Evolutionary conservation across 2,888 invertebrate species (phyloP).

Genomic region (Limnephilus auricula): DNA sequence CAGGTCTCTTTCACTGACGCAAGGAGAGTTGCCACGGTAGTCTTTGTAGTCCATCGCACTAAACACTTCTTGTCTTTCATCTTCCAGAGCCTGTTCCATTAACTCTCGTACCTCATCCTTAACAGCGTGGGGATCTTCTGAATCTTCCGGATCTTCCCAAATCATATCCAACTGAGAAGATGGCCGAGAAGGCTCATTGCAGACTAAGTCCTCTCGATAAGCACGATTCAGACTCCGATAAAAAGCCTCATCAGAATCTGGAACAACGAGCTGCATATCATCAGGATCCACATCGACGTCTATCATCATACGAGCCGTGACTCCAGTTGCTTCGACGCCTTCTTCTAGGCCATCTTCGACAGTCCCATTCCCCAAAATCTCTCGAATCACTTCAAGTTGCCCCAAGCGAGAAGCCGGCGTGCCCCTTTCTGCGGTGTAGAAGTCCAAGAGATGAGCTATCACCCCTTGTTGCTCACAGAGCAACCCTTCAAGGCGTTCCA

Average conservation of each 20-base stretch:
- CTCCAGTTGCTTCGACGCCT: conserved; percentile 77
- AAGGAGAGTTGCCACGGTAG: conserved; percentile 85
- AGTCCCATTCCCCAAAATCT: conserved; percentile 82
- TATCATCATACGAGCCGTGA: conserved; percentile 69
- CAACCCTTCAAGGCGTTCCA: conserved; percentile 92
- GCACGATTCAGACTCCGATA: conserved; percentile 93
- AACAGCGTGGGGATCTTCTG: conserved; percentile 75
- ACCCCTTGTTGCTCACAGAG: conserved; percentile 94
- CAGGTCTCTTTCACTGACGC: conserved; percentile 87
- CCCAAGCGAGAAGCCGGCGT: conserved; percentile 73
- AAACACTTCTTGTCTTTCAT: conserved; percentile 82
- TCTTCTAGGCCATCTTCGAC: conserved; percentile 83
- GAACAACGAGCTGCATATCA: conserved; percentile 74
- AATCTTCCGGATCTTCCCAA: conserved; percentile 90
- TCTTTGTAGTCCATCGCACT: conserved; percentile 88
- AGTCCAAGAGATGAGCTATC: conserved; percentile 90
- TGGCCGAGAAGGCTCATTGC: conserved; percentile 80
- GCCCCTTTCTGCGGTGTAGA: conserved; percentile 80
- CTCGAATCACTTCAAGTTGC: conserved; percentile 80
- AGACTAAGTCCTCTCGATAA: conserved; percentile 88
- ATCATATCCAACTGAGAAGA: conserved; percentile 90
- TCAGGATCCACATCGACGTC: conserved; percentile 67
- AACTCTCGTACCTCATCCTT: conserved; percentile 70
- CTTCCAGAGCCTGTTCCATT: conserved; percentile 76
- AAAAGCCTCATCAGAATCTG: conserved; percentile 91